Evolutionary conservation across 2,113 vertebrate genomes (phyloP).

Genomic region (Daboia siamensis): DNA sequence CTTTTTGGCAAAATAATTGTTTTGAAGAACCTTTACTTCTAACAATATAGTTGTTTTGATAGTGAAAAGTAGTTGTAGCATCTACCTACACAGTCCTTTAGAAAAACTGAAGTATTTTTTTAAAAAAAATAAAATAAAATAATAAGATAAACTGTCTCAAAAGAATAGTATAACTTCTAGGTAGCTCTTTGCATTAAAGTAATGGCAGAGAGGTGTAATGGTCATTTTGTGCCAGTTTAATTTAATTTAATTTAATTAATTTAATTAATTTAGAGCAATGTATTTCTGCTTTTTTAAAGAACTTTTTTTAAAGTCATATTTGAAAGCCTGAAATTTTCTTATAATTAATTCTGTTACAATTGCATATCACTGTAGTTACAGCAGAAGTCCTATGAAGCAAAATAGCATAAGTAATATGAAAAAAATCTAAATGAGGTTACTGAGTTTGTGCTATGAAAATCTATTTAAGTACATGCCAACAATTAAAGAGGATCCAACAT

Average conservation of each 20-base stretch:
- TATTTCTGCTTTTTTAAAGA: neutral
- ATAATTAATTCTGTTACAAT: neutral
- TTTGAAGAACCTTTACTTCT: neutral
- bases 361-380: neutral
- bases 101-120: neutral
- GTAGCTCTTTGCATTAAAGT: neutral
- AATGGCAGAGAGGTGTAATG: neutral
- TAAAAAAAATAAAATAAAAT: neutral
- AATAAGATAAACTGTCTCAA: neutral
- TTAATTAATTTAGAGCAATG: neutral
- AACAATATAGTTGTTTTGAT: neutral
- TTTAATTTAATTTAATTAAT: neutral
- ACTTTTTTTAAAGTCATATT: neutral
- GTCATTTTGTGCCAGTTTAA: neutral
- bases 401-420: neutral
- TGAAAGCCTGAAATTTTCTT: neutral
- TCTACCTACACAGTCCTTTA: neutral
- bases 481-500: neutral
- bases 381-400: neutral
- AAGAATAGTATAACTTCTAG: neutral
- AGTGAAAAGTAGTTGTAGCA: neutral
- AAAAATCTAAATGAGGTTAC: neutral
- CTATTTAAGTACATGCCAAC: neutral
- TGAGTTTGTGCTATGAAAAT: neutral
- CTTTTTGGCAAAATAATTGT: neutral